A percentile compares a stretch with the other conserved stretches of the same genome.
These are phyloP conservation scores for Tamias sibiricus DNA, from an alignment of 2,113 vertebrate genomes.

Conservation along the genomic window DNA sequence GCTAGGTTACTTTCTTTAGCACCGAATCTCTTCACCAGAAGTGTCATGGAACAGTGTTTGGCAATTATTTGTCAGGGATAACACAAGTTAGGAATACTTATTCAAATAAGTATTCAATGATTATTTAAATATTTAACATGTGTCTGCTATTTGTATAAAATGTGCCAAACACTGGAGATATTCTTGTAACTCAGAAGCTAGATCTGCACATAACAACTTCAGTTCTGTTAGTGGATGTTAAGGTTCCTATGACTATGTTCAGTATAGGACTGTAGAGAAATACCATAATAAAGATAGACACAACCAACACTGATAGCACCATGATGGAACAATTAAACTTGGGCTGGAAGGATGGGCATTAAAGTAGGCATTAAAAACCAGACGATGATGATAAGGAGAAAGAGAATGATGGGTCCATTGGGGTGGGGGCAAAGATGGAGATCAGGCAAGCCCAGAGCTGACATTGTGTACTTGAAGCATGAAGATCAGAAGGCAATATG, in stretches of 20 bases:
- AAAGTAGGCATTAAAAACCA: not conserved
- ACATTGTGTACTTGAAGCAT: not conserved
- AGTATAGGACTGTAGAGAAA: not conserved
- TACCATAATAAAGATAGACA: not conserved
- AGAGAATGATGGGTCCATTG: not conserved
- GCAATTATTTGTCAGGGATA: constrained; percentile 1
- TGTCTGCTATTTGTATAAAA: not conserved
- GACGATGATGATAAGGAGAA: no score
- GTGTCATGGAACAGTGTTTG: not conserved
- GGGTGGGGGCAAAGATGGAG: not conserved
- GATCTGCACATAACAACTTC: not conserved
- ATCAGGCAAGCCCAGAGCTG: not conserved
- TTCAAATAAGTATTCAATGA: no score
- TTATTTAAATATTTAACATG: not conserved
- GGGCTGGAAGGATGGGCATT: not conserved
- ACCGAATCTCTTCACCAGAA: not conserved
- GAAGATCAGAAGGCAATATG: not conserved
- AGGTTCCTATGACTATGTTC: not conserved
- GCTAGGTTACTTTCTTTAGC: not conserved
- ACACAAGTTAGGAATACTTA: not conserved
- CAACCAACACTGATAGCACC: not conserved
- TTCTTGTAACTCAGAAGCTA: not conserved
- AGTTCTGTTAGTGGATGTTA: not conserved
- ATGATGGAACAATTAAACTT: not conserved
- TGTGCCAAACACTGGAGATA: not conserved